Conservation (phyloP, 2,113 vertebrate genomes). For the Rhinichthys klamathensis region DNA sequence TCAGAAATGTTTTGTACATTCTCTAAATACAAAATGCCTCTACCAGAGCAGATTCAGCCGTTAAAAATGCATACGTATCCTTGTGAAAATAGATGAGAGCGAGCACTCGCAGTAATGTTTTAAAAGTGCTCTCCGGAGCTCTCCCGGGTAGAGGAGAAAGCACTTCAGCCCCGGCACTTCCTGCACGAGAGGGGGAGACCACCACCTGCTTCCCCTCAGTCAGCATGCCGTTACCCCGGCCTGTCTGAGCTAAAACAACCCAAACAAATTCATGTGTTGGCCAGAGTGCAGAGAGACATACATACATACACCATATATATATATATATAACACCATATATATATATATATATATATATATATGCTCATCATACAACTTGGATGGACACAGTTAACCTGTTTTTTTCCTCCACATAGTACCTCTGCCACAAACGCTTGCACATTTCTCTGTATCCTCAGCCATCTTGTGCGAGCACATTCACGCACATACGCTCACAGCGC, state of each 20-base stretch:
- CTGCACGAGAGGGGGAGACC: slow-evolving; percentile 37
- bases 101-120: slow-evolving; percentile 11
- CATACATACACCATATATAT: no score
- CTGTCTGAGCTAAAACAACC: not conserved
- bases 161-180: slow-evolving; percentile 49
- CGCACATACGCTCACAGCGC: slow-evolving; percentile 27
- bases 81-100: slow-evolving; percentile 42
- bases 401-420: not conserved
- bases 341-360: no score
- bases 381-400: not conserved
- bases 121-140: slow-evolving; percentile 47
- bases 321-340: no score
- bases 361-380: not conserved
- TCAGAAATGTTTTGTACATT: slow-evolving; percentile 38
- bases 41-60: slow-evolving; percentile 27
- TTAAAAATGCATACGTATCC: slow-evolving; percentile 48
- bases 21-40: slow-evolving; percentile 17
- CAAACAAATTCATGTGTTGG: not conserved
- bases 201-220: slow-evolving; percentile 35
- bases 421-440: not conserved
- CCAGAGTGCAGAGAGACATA: not conserved
- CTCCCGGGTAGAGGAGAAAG: slow-evolving; percentile 33
- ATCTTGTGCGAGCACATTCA: slow-evolving; percentile 23
- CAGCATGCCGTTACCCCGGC: not conserved
- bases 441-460: slow-evolving; percentile 21